Evolutionary conservation across 2,888 invertebrate species (phyloP), one percentile per base, ranked within the genome.

Genomic region (Gandaritis pyraliata): DNA sequence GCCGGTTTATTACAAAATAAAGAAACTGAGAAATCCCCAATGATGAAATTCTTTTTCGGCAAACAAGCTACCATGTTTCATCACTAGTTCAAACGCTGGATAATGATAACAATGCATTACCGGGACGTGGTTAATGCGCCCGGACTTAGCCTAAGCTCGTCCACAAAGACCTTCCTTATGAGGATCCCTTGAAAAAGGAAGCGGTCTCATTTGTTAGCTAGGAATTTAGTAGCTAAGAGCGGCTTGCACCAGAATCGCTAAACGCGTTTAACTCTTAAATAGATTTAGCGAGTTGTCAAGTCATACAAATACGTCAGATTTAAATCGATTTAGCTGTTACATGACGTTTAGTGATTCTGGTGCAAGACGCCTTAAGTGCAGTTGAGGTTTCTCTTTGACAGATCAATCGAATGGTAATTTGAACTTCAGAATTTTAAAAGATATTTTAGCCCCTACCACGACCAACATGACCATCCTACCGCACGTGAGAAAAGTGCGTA

Each of bases 51-150:
- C 36, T 43, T 36, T 11, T 55, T 55, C 13, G 23, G 43, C 15
- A 43, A 38, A 36, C 7, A 36, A 52, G 16, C 23, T 10, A 4
- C 6, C 36, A n/a, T 16, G 36, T 15, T 46, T 38, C 47, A 55
- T 18, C 49, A 46, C 58, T 63, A 60, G 30, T 36, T 48, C 45
- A 41, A 61, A 55, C 39, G 49, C 39, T 63, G 66, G 73, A 74
- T 81, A 78, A 77, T 79, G 77, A 83, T 81, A 83, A 82, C 81
- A 82, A 83, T 83, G 81, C 76, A 81, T 82, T 81, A 79, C n/a
- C 64, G 72, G 71, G 73, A 73, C 73, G 64, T 66, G 71, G 67
- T 75, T 77, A 77, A 76, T 78, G 73, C 73, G 77, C 72, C 64
- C 18, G 64, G 62, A 74, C 74, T 74, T 72, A 73, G 75, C 75